A percentile compares a stretch with the other conserved stretches of the same genome.
These are phyloP conservation scores for Epinephelus fuscoguttatus DNA, from an alignment of 2,113 vertebrate genomes.

Conservation along the genomic window DNA sequence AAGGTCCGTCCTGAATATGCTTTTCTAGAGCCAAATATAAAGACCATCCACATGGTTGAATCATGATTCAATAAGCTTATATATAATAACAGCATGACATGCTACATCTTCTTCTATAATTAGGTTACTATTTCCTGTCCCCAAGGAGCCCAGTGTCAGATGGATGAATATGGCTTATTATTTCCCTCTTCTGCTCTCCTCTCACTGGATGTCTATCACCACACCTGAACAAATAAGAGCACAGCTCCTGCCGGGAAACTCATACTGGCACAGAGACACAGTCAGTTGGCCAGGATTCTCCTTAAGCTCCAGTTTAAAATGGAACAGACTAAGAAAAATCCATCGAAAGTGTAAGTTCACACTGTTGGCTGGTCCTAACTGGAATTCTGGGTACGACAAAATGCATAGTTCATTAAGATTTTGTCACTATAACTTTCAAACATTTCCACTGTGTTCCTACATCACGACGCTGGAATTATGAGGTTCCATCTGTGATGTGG, in stretches of 20 bases:
- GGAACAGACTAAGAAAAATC: slow-evolving; percentile 16
- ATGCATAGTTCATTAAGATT: not conserved
- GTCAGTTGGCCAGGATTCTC: slow-evolving; percentile 50
- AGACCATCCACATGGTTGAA: slow-evolving; percentile 22
- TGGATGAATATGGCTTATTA: slow-evolving; percentile 66
- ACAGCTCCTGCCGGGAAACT: slow-evolving; percentile 48
- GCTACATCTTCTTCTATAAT: slow-evolving; percentile 54
- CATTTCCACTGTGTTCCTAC: too few relatives aligned
- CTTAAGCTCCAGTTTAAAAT: slow-evolving; percentile 43
- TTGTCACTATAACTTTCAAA: not conserved
- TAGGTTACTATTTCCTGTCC: slow-evolving; percentile 64
- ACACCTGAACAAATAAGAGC: slow-evolving; percentile 71
- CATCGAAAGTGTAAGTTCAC: slow-evolving; percentile 11
- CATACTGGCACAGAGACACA: slow-evolving; percentile 42
- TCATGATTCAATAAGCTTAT: slow-evolving; percentile 46
- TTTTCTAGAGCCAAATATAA: slow-evolving; percentile 35
- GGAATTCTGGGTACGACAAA: not conserved
- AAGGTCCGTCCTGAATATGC: slow-evolving; percentile 27
- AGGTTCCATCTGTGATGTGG: not conserved
- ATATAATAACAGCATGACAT: slow-evolving; percentile 58
- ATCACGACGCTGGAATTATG: not conserved
- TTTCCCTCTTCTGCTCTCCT: slow-evolving; percentile 51
- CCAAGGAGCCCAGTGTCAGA: slow-evolving; percentile 55
- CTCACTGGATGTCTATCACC: slow-evolving; percentile 60
- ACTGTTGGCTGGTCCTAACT: not conserved